phyloP scores from a whole-genome alignment of 2,888 invertebrate species.

The Trachelus iudaicus region DNA sequence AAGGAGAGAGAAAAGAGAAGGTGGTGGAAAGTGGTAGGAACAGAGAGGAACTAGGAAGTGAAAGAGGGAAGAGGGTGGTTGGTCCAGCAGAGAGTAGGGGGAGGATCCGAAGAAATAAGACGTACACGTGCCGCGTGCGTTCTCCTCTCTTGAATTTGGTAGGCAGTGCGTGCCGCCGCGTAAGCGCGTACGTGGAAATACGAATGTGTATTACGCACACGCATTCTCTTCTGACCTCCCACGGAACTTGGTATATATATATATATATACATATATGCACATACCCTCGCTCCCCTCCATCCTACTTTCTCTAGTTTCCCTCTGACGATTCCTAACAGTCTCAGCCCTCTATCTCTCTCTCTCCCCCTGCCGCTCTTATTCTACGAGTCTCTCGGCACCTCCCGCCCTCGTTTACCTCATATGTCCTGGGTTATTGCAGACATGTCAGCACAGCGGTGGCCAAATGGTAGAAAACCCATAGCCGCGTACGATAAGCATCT shows the following conservation, averaged over 20 bases:
- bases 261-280: background rate
- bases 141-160: background rate
- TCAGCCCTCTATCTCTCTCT: background rate
- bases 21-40: constrained; percentile 13
- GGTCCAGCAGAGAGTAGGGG: background rate
- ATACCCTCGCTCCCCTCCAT: background rate
- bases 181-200: background rate
- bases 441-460: constrained; percentile 25
- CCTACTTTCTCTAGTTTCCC: constrained; percentile 4
- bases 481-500: constrained; percentile 48
- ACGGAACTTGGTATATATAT: background rate
- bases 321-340: background rate
- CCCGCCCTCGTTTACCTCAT: constrained; percentile 28
- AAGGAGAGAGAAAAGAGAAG: constrained; percentile 5
- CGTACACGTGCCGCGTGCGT: background rate
- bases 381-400: constrained; percentile 4
- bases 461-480: constrained; percentile 19
- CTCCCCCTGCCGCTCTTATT: background rate
- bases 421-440: constrained; percentile 28
- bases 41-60: constrained; percentile 11
- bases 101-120: background rate
- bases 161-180: background rate
- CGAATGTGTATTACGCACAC: background rate
- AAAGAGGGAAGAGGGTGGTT: constrained; percentile 1
- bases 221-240: background rate